Evolutionary conservation across 2,888 invertebrate species (phyloP), one percentile per base, ranked within the genome.

Genomic region (Drosophila kuntzei): DNA sequence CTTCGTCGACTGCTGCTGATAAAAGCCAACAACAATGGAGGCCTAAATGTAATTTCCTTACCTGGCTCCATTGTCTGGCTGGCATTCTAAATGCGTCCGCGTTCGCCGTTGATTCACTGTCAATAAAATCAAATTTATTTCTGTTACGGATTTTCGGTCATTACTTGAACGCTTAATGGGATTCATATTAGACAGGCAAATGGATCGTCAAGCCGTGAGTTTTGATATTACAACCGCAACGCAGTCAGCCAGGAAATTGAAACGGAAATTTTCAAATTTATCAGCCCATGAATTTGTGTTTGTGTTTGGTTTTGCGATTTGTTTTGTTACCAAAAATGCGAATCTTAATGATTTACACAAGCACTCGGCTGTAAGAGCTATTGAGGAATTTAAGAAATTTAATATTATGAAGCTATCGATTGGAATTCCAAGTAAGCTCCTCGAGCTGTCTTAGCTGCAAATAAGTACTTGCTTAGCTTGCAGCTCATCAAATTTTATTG

Each of bases 71-170:
- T 82, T 82, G 87, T 82, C 58, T 85, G 87, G 20, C 51, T 72
- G 79, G 43, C 51, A 62, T 86, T n/a, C n/a, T n/a, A n/a, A n/a
- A n/a, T n/a, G n/a, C n/a, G n/a, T 71, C 20, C n/a, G 37, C 37
- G 25, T 63, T 2, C 47, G 47, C 41, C 53, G 44, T 65, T 78
- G 81, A 73, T 78, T 80, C 78, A 66, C 72, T 78, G 80, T 80
- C 87, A 84, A 84, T 88, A 78, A 87, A 88, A 84, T 81, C 87
- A 84, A 80, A 84, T 89, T 84, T 87, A 89, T 85, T 76, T 64
- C 66, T 61, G 66, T 69, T 71, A 72, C 62, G 77, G 75, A 79
- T 86, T 82, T 80, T 88, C 70, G 86, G 69, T 77, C 83, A 87
- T 79, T 79, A 78, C 60, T 55, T 41, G 59, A 64, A 44, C 41